phyloP scores from a whole-genome alignment of 2,113 vertebrate species.

The Neofelis nebulosa region DNA sequence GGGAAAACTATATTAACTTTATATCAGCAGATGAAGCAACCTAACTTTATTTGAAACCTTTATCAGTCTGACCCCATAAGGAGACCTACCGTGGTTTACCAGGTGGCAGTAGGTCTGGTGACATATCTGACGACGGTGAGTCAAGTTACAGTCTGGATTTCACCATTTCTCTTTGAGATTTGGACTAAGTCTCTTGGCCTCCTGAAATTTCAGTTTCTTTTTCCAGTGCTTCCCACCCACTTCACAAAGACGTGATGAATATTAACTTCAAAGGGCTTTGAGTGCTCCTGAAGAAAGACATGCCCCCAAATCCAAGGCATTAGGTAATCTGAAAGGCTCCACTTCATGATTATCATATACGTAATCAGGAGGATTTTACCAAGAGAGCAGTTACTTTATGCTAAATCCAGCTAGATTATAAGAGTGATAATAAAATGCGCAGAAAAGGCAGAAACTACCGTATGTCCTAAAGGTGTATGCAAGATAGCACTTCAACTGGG shows the following conservation, averaged over 20 bases:
- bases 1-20: neutral
- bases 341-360: slow-evolving; percentile 57
- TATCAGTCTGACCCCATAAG: neutral
- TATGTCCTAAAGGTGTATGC: neutral
- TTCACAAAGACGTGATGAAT: slow-evolving; percentile 54
- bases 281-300: slow-evolving; percentile 53
- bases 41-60: slow-evolving; percentile 10
- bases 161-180: neutral
- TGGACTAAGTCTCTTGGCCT: neutral
- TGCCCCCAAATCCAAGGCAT: slow-evolving; percentile 12
- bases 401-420: slow-evolving; percentile 48
- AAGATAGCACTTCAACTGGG: neutral
- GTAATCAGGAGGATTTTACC: slow-evolving; percentile 50
- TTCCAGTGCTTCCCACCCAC: neutral
- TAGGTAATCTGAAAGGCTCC: slow-evolving; percentile 31
- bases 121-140: neutral
- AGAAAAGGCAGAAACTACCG: neutral
- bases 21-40: neutral
- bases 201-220: slow-evolving; percentile 42
- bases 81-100: neutral
- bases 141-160: neutral
- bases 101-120: neutral
- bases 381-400: slow-evolving; percentile 32
- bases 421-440: neutral
- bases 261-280: slow-evolving; percentile 39